Percentiles rank a stretch among this genome's conserved stretches.
These are phyloP conservation scores for Nyctereutes procyonoides DNA, from an alignment of 2,113 vertebrate genomes.

Conservation along the genomic window DNA sequence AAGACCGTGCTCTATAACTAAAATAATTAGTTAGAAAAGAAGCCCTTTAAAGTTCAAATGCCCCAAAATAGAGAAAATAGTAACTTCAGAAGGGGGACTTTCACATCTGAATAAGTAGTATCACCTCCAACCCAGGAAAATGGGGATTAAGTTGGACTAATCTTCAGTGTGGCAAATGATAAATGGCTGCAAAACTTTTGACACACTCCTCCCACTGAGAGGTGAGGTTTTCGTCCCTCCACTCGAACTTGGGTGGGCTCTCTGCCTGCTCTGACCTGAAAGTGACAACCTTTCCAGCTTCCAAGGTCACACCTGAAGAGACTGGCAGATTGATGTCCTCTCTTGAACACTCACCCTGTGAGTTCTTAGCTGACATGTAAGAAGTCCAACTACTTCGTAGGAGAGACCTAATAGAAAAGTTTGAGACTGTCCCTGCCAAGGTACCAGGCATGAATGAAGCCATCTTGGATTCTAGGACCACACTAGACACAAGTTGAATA, in stretches of 20 bases:
- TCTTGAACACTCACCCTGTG: not conserved
- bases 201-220: not conserved
- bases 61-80: conserved; percentile 8
- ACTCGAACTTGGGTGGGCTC: not conserved
- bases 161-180: not conserved
- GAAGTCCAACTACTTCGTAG: not conserved
- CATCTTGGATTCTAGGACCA: not conserved
- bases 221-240: no score
- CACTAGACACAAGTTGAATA: not conserved
- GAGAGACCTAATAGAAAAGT: not conserved
- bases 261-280: not conserved
- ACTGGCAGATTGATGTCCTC: not conserved
- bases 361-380: not conserved
- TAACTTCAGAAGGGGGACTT: not conserved
- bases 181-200: not conserved
- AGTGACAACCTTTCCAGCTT: not conserved
- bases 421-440: not conserved
- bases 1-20: not conserved
- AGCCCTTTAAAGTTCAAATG: conserved; percentile 7
- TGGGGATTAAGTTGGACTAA: not conserved
- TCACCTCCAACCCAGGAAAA: not conserved
- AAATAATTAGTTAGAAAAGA: conserved; percentile 44
- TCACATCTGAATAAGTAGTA: not conserved
- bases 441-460: not conserved
- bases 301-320: not conserved